Percentiles rank a stretch among this genome's conserved stretches.
Conservation (phyloP, 64 coral and sea anemone genomes). For the Pocillopora damicornis region DNA sequence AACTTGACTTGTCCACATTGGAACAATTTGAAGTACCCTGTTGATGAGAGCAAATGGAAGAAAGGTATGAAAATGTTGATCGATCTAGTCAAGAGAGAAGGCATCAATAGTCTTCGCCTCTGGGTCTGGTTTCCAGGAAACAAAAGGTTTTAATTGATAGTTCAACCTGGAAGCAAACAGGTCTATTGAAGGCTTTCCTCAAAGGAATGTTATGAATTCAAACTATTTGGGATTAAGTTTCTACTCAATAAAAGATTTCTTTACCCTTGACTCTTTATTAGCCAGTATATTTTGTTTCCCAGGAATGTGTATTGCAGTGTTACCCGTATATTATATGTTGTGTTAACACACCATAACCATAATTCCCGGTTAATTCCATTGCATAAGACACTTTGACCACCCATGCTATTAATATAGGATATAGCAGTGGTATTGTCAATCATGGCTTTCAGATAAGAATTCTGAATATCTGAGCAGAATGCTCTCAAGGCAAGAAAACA, state of each 20-base stretch:
- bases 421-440: conserved; percentile 35
- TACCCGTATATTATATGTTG: not conserved
- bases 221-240: not conserved
- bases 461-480: conserved; percentile 23
- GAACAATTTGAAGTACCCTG: too few species aligned
- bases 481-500: conserved; percentile 26
- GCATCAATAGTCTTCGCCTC: too few species aligned
- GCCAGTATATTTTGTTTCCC: conserved; percentile 48
- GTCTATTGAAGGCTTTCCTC: not conserved
- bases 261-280: conserved; percentile 39
- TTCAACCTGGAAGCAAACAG: conserved; percentile 40
- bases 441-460: conserved; percentile 28
- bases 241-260: not conserved
- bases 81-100: too few species aligned
- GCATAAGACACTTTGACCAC: not conserved
- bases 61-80: too few species aligned
- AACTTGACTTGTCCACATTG: too few species aligned
- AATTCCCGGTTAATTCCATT: conserved; percentile 21
- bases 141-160: conserved; percentile 16
- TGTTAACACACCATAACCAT: conserved; percentile 23
- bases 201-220: conserved; percentile 9
- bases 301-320: conserved; percentile 31
- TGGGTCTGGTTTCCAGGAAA: not conserved
- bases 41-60: too few species aligned
- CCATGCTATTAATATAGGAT: conserved; percentile 42